Percentiles rank a stretch among this genome's conserved stretches.
Evolutionary conservation across 2,888 invertebrate species (phyloP).

Genomic region (Gibbula magus): DNA sequence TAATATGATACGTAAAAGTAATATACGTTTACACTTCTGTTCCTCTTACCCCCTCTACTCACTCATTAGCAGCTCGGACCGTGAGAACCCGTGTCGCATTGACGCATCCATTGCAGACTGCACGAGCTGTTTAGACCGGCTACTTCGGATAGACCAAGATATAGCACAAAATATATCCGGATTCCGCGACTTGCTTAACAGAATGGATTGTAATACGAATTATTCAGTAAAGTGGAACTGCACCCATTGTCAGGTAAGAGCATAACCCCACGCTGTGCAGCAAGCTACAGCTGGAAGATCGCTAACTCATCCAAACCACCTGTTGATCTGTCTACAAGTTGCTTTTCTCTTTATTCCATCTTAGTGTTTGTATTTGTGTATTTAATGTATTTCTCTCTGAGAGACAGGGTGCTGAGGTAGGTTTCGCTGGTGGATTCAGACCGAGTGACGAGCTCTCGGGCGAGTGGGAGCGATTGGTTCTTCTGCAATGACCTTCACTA

Average conservation of each 20-base stretch:
- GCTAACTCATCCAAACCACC: background rate
- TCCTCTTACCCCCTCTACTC: constrained; percentile 22
- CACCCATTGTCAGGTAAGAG: constrained; percentile 12
- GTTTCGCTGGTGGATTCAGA: background rate
- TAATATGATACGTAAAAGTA: constrained; percentile 10
- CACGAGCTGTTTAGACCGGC: constrained; percentile 1
- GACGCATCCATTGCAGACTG: constrained; percentile 6
- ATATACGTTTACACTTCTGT: constrained; percentile 19
- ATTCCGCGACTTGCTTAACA: constrained; percentile 4
- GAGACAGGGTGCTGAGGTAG: background rate
- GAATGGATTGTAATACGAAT: constrained; percentile 16
- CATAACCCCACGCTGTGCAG: background rate
- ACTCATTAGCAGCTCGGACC: constrained; percentile 12
- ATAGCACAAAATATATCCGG: constrained; percentile 8
- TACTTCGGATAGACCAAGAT: background rate
- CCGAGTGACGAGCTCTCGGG: background rate
- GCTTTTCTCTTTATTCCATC: background rate
- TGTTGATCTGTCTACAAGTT: background rate
- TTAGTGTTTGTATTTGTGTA: background rate
- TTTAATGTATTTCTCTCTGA: background rate
- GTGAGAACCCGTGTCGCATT: constrained; percentile 7
- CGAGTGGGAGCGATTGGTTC: constrained; percentile 14
- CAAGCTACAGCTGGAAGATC: background rate
- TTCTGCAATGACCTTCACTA: constrained; percentile 9
- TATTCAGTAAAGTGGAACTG: constrained; percentile 26